These are phyloP conservation scores for Phenacoccus solenopsis DNA, from an alignment of 1,140 invertebrate genomes.

Conservation along the genomic window DNA sequence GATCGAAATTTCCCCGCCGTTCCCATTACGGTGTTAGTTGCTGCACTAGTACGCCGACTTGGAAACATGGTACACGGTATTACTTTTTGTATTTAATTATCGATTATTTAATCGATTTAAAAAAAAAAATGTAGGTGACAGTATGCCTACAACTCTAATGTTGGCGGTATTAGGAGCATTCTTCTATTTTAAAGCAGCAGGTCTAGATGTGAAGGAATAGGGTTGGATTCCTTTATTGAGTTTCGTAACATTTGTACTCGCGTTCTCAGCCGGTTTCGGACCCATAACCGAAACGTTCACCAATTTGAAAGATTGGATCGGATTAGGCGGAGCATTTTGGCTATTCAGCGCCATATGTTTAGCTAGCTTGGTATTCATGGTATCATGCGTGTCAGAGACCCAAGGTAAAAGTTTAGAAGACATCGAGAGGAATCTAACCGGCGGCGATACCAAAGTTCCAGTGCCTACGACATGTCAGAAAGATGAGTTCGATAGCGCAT, in stretches of 20 bases:
- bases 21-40: no score
- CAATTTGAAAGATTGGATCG: constrained; percentile 49
- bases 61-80: no score
- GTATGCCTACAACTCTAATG: no score
- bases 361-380: constrained; percentile 62
- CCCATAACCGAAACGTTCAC: constrained; percentile 82
- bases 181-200: constrained; percentile 51
- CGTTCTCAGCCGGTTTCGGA: constrained; percentile 81
- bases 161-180: constrained; percentile 56
- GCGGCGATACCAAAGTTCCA: constrained; percentile 35
- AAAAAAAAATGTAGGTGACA: no score
- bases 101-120: no score
- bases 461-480: constrained; percentile 38
- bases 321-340: constrained; percentile 64
- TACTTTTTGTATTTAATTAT: no score
- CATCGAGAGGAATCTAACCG: constrained; percentile 68
- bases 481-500: constrained; percentile 64
- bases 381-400: constrained; percentile 77
- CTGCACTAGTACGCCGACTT: no score
- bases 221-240: constrained; percentile 71
- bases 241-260: constrained; percentile 73
- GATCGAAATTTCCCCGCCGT: no score
- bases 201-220: constrained; percentile 40
- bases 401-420: constrained; percentile 79
- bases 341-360: constrained; percentile 61